These are phyloP conservation scores for Apodemus sylvaticus DNA, from an alignment of 2,113 vertebrate genomes.

Conservation along the genomic window DNA sequence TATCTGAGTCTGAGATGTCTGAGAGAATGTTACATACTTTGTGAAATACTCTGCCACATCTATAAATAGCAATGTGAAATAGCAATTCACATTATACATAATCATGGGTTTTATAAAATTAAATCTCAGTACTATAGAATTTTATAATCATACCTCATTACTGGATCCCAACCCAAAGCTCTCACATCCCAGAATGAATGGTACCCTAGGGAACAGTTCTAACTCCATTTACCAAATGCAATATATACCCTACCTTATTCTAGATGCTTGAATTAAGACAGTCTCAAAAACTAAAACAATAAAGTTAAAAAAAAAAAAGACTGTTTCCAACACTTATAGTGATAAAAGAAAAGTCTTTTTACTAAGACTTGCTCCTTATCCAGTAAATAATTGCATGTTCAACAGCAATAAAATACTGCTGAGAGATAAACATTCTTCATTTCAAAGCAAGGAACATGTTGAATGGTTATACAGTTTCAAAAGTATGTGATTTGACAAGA, in stretches of 20 bases:
- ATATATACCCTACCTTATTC: not conserved
- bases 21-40: slow-evolving; percentile 25
- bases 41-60: slow-evolving; percentile 40
- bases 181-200: not conserved
- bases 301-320: slow-evolving; percentile 28
- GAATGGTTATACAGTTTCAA: slow-evolving; percentile 53
- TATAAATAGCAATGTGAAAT: slow-evolving; percentile 45
- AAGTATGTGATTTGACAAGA: slow-evolving; percentile 48
- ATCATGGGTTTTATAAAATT: slow-evolving; percentile 24
- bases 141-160: not conserved
- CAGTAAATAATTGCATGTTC: slow-evolving; percentile 56
- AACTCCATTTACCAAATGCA: not conserved
- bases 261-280: not conserved
- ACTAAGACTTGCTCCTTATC: slow-evolving; percentile 14
- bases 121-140: slow-evolving; percentile 39
- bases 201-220: not conserved
- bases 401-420: slow-evolving; percentile 37
- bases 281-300: not conserved
- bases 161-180: not conserved
- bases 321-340: slow-evolving; percentile 18
- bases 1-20: not conserved
- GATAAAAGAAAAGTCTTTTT: slow-evolving; percentile 41
- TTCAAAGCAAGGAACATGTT: slow-evolving; percentile 46
- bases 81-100: slow-evolving; percentile 33
- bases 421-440: slow-evolving; percentile 51